phyloP scores from a whole-genome alignment of 2,113 vertebrate species.

The Channa maculata region DNA sequence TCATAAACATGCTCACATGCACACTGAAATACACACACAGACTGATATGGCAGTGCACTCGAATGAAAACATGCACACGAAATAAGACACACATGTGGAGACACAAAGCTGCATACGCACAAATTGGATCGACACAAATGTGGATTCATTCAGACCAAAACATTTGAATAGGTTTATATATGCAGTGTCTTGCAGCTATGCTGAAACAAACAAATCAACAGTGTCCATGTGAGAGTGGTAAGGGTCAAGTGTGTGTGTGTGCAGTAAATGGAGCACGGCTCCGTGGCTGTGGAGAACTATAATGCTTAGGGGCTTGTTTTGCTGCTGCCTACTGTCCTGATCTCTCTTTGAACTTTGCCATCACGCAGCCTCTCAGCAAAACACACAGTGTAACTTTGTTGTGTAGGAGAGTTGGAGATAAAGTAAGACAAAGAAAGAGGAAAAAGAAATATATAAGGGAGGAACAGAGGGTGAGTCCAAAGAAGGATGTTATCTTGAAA shows the following conservation, averaged over 20 bases:
- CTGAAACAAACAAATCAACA: conserved; percentile 14
- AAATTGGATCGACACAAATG: background rate
- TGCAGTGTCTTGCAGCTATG: background rate
- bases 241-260: conserved; percentile 9
- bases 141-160: background rate
- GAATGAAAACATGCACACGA: conserved; percentile 4
- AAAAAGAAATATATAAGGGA: conserved; percentile 1
- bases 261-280: conserved; percentile 20
- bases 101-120: background rate
- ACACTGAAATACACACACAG: background rate
- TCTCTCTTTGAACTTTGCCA: conserved; percentile 59
- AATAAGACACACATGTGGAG: conserved; percentile 19
- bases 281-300: conserved; percentile 31
- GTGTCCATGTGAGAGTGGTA: background rate
- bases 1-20: conserved; percentile 34
- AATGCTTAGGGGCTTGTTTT: conserved; percentile 39
- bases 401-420: conserved; percentile 24
- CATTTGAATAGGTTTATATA: conserved; percentile 14
- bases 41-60: background rate
- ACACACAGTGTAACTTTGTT: conserved; percentile 40
- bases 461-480: conserved; percentile 11
- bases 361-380: conserved; percentile 32
- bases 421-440: conserved; percentile 20
- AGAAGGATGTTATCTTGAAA: conserved; percentile 7
- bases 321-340: conserved; percentile 43